phyloP scores from a whole-genome alignment of 2,797 vertebrate species.

The Echiichthys vipera region DNA sequence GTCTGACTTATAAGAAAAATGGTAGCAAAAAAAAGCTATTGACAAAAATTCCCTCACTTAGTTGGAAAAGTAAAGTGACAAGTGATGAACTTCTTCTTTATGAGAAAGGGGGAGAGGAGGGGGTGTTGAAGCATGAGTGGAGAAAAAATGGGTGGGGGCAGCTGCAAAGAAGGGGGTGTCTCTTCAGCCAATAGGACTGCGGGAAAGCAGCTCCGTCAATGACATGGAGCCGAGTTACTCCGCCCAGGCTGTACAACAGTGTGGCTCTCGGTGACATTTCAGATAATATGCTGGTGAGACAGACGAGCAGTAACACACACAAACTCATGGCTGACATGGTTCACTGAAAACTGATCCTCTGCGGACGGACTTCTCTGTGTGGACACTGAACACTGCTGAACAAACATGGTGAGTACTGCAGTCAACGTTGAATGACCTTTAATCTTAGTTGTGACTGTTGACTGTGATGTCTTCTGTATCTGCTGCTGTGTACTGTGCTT shows the following conservation, averaged over 20 bases:
- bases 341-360: conserved; percentile 45
- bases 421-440: background rate
- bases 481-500: background rate
- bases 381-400: conserved; percentile 26
- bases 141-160: conserved; percentile 14
- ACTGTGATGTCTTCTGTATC: background rate
- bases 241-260: conserved; percentile 67
- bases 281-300: conserved; percentile 65
- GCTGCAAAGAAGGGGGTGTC: background rate
- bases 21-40: background rate
- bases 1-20: background rate
- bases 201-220: conserved; percentile 37
- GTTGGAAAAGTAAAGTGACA: conserved; percentile 20
- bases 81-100: conserved; percentile 53
- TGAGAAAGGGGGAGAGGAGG: background rate
- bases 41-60: background rate
- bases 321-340: conserved; percentile 41
- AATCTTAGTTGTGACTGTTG: background rate
- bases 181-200: conserved; percentile 59
- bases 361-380: conserved; percentile 42
- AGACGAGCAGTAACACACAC: conserved; percentile 18
- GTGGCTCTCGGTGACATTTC: conserved; percentile 65
- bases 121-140: background rate
- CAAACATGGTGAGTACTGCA: conserved; percentile 76
- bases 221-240: conserved; percentile 40